Evolutionary conservation across 1,140 invertebrate species (phyloP).

Genomic region (Listronotus bonariensis): DNA sequence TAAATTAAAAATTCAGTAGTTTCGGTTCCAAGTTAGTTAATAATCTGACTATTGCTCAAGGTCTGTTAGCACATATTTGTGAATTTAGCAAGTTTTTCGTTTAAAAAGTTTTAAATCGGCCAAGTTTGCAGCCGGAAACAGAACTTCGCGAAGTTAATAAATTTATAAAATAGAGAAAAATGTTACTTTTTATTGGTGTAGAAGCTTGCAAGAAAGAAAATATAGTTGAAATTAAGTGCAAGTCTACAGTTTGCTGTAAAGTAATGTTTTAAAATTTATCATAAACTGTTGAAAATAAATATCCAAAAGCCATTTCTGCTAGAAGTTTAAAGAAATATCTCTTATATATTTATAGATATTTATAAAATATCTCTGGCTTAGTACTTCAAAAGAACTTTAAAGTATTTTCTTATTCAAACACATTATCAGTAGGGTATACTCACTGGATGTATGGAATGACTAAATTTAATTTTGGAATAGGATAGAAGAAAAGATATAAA

Average conservation of each 20-base stretch:
- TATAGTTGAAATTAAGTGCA: neutral
- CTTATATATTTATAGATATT: no score
- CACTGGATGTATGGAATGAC: no score
- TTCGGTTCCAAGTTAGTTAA: constrained; percentile 10
- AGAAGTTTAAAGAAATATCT: no score
- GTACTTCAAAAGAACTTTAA: no score
- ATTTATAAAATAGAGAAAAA: constrained; percentile 11
- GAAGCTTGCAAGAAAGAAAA: neutral
- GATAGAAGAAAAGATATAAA: no score
- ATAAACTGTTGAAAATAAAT: no score
- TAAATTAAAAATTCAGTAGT: constrained; percentile 11
- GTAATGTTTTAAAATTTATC: no score
- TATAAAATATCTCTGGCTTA: no score
- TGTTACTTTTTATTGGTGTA: neutral
- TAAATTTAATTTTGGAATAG: no score
- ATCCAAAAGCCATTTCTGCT: no score
- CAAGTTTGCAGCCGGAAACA: constrained; percentile 2
- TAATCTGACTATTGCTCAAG: constrained; percentile 5
- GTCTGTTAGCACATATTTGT: constrained; percentile 15
- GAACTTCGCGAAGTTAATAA: constrained; percentile 8
- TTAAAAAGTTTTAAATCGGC: constrained; percentile 12
- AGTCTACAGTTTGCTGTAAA: neutral
- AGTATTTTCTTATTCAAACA: no score
- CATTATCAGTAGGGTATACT: no score
- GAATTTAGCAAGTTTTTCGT: constrained; percentile 9